Base-by-base conservation (phyloP, 2,888 invertebrate genomes). In the Metacarcinus magister region DNA sequence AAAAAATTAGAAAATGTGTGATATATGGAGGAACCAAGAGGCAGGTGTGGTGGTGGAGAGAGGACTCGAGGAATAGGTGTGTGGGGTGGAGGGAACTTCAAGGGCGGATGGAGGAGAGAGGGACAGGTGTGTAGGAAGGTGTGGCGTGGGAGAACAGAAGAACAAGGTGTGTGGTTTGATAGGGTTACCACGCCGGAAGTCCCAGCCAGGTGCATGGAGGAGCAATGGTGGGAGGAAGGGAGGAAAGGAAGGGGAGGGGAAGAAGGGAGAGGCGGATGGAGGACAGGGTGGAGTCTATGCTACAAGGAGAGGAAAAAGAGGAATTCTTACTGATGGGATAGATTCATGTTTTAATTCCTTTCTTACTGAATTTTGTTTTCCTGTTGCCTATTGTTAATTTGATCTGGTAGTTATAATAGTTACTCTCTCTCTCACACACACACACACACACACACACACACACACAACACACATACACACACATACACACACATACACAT, bases 111-210 rank as follows among this genome's bases (percentile, higher is more conserved):
- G 43, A 82, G 82, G 46, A 32, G 28, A 28, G 92, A 32, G 92
- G 5, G 48, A 92, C 60, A 92, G 92, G 60, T 39, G 48, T 48
- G 92, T 23, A 19, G 92, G 54, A 92, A 92, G 92, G 28, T 28
- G 60, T 32, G 46, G 92, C 48, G 48, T 39, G 39, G 60, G 92
- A 54, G 46, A 54, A 54, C 48, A 60, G 48, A 54, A n/a, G 39
- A 46, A 7, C 28, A 92, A 39, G 48, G 39, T 28, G 48, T 46
- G 44, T 28, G 19, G 32, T 23, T 28, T 92, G 39, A 48, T 89
- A 94, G 67, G n/a, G 48, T 60, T 94, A 89, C 43, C 82, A 32
- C 43, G 19, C 16, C 89, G 48, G 94, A 48, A 54, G 54, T 94
- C 82, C 8, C 43, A 89, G 90, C 60, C 87, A 87, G 87, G 87